Conservation (phyloP, 35 echinoderm and acorn worm species). For the Strongylocentrotus purpuratus region DNA sequence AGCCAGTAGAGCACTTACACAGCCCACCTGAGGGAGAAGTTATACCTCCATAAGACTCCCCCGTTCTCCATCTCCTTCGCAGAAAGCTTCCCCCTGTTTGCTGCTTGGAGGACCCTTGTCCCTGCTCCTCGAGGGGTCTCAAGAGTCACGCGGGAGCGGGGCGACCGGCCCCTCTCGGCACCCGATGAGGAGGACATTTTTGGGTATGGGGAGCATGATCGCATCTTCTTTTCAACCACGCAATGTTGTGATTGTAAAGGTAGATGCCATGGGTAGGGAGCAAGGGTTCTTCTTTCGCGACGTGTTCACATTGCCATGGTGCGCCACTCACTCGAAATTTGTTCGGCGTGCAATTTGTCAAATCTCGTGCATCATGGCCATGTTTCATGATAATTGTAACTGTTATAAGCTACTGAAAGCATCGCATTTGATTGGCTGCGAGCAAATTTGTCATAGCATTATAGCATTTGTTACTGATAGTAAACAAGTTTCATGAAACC, state of each 20-base stretch:
- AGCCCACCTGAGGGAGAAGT: neutral
- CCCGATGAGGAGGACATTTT: neutral
- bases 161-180: neutral
- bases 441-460: too few relatives aligned
- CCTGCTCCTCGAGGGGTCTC: neutral
- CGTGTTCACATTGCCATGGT: neutral
- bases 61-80: neutral
- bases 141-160: neutral
- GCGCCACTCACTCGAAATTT: neutral
- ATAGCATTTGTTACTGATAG: too few relatives aligned
- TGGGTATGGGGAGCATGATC: neutral
- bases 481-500: too few relatives aligned
- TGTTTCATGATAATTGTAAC: too few relatives aligned
- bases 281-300: neutral
- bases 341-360: too few relatives aligned
- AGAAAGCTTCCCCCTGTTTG: neutral
- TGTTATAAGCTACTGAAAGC: too few relatives aligned
- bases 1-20: neutral
- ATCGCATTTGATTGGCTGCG: too few relatives aligned
- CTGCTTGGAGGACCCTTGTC: conserved; percentile 14
- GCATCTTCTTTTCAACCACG: neutral
- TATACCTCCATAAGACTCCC: neutral
- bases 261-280: neutral
- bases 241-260: conserved; percentile 17
- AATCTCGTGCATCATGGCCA: too few relatives aligned